Percentiles rank a stretch among this genome's conserved stretches.
These are phyloP conservation scores for Dryadula phaetusa DNA, from an alignment of 2,888 invertebrate species.

Conservation along the genomic window DNA sequence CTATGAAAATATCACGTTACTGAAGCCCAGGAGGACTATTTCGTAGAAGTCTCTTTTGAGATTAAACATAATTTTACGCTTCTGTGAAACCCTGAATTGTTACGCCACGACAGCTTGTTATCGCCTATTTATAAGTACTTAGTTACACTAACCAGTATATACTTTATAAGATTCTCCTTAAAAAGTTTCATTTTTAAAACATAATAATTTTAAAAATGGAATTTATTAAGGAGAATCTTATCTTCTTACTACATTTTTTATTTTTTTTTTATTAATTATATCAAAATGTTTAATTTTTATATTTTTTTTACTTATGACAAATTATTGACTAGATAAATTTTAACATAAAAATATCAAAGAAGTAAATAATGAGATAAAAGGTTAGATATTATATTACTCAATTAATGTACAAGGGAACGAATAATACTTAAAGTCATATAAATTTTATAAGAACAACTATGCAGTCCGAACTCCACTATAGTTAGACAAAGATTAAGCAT, in stretches of 20 bases:
- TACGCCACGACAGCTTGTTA: constrained; percentile 28
- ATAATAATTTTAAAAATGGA: background rate
- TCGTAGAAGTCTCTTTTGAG: constrained; percentile 6
- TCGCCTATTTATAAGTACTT: constrained; percentile 30
- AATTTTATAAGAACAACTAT: background rate
- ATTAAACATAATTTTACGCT: constrained; percentile 30
- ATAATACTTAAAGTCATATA: background rate
- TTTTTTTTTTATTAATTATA: too few relatives aligned
- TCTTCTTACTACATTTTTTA: too few relatives aligned
- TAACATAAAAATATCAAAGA: too few relatives aligned
- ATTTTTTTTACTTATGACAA: too few relatives aligned
- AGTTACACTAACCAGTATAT: background rate
- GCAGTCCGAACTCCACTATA: background rate
- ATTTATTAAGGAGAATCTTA: background rate
- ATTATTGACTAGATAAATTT: too few relatives aligned
- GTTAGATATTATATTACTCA: too few relatives aligned
- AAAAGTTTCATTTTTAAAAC: too few relatives aligned
- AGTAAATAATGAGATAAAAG: too few relatives aligned
- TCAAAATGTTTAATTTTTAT: too few relatives aligned
- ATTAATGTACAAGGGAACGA: background rate
- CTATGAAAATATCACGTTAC: background rate
- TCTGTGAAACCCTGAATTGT: constrained; percentile 25
- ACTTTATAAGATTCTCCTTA: too few relatives aligned
- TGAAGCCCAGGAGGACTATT: background rate
- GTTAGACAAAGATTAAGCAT: constrained; percentile 3